Percentiles rank a stretch among this genome's conserved stretches.
Evolutionary conservation across 2,888 invertebrate genomes (phyloP).

Genomic region (Deilephila elpenor): DNA sequence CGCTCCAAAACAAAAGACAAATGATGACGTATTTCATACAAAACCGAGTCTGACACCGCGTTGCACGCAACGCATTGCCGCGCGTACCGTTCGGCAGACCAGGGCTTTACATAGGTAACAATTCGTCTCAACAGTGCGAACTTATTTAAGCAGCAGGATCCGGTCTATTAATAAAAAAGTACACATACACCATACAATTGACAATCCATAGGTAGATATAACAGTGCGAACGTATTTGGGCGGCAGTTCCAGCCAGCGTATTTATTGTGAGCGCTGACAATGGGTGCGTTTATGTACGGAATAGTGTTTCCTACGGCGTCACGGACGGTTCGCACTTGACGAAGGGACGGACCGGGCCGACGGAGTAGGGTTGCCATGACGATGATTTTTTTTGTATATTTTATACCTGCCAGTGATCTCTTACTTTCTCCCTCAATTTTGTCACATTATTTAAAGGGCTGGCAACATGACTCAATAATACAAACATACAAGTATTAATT

Average conservation of each 20-base stretch:
- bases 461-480: no score
- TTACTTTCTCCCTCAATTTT: no score
- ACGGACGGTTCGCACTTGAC: conserved; percentile 38
- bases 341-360: conserved; percentile 30
- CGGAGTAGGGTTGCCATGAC: conserved; percentile 19
- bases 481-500: no score
- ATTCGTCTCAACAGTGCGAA: no score
- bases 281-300: conserved; percentile 25
- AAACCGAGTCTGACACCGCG: no score
- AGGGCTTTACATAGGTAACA: no score
- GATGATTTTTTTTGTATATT: background rate
- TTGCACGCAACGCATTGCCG: no score
- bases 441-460: no score
- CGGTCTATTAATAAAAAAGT: background rate
- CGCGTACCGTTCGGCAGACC: no score
- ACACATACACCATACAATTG: background rate
- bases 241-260: conserved; percentile 15
- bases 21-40: no score
- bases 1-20: no score
- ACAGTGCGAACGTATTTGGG: conserved; percentile 4
- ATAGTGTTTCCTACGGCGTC: conserved; percentile 39
- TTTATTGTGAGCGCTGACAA: conserved; percentile 30
- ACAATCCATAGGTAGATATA: conserved; percentile 4
- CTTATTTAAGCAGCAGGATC: background rate
- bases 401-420: no score